phyloP scores from a whole-genome alignment of 2,113 vertebrate species.

The Isichthys henryi region DNA sequence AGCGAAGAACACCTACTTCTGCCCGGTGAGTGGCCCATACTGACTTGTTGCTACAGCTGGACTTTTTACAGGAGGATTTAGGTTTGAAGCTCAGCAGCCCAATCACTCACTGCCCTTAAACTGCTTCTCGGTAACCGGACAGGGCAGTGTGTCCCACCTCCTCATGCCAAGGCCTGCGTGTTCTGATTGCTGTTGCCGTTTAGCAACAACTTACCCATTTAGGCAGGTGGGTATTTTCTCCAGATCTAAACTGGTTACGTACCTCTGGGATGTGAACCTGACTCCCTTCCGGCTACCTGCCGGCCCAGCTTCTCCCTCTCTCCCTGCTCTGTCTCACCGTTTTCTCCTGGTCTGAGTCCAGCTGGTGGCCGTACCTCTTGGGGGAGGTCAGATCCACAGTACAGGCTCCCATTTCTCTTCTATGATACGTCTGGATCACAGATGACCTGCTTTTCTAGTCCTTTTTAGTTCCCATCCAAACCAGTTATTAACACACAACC shows the following conservation, averaged over 20 bases:
- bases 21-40: constrained; percentile 71
- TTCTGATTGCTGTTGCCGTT: neutral
- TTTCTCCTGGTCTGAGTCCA: neutral
- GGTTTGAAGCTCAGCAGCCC: neutral
- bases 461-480: neutral
- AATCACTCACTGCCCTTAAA: neutral
- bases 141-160: neutral
- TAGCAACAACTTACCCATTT: neutral
- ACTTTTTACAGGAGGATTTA: neutral
- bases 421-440: neutral
- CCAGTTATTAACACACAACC: neutral
- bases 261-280: neutral
- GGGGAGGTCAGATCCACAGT: neutral
- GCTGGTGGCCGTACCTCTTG: neutral
- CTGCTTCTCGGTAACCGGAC: neutral
- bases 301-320: neutral
- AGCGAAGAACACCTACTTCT: constrained; percentile 88
- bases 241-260: neutral
- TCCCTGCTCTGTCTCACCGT: neutral
- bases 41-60: neutral
- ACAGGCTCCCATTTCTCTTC: neutral
- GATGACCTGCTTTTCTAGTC: neutral
- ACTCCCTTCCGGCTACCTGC: neutral
- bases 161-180: neutral
- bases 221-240: neutral